Conservation (phyloP, 2,888 invertebrate species). For the Macaria notata region DNA sequence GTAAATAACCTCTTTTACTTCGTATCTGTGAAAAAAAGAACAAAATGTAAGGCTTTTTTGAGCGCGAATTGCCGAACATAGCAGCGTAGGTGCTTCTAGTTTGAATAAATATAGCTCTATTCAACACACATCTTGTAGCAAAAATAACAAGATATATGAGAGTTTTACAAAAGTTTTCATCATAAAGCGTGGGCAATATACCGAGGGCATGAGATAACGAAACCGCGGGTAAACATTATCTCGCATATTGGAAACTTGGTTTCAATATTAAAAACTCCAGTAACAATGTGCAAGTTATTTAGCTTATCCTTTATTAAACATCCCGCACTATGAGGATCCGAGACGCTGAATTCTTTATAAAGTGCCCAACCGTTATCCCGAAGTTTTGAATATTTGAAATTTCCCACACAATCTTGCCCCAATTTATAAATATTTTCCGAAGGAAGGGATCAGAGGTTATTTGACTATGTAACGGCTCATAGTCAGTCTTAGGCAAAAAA, state of each 20-base stretch:
- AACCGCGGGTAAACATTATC: conserved; percentile 14
- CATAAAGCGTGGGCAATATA: conserved; percentile 1
- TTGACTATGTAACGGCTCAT: conserved; percentile 16
- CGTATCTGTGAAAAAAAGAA: conserved; percentile 46
- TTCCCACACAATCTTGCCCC: conserved; percentile 43
- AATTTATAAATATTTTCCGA: conserved; percentile 42
- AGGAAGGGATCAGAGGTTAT: conserved; percentile 30
- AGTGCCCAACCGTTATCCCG: conserved; percentile 45
- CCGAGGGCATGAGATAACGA: conserved; percentile 10
- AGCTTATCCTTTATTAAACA: conserved; percentile 57
- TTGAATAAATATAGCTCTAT: neutral
- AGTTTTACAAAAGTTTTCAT: neutral
- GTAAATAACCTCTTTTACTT: conserved; percentile 60
- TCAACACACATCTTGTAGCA: neutral
- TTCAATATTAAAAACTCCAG: conserved; percentile 37
- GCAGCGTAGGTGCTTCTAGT: neutral
- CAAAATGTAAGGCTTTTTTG: conserved; percentile 5
- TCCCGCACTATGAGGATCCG: conserved; percentile 52
- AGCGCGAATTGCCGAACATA: neutral
- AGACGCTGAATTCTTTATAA: conserved; percentile 61
- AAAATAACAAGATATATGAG: neutral
- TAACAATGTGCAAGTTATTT: conserved; percentile 55
- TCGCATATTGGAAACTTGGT: conserved; percentile 20
- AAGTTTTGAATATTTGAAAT: conserved; percentile 52
- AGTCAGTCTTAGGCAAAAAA: neutral